A percentile compares a stretch with the other conserved stretches of the same genome.
Conservation (phyloP, 2,797 vertebrate genomes). For the Cyprinella venusta region DNA sequence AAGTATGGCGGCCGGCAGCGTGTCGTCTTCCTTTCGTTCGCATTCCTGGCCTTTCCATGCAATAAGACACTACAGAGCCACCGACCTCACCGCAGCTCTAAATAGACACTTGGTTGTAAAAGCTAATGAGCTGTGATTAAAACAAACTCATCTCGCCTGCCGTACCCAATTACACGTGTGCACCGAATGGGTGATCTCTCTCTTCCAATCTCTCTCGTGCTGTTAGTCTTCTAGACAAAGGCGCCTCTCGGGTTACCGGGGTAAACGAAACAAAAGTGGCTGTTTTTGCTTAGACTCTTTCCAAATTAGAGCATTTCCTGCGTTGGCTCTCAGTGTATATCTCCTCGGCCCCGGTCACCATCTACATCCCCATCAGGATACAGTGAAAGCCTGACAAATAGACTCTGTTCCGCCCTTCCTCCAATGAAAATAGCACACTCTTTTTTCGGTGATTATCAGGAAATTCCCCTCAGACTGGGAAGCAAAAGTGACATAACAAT, state of each 20-base stretch:
- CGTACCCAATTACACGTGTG: slow-evolving; percentile 40
- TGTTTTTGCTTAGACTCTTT: slow-evolving; percentile 46
- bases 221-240: slow-evolving; percentile 31
- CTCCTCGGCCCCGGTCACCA: slow-evolving; percentile 39
- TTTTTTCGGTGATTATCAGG: slow-evolving; percentile 43
- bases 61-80: slow-evolving; percentile 67
- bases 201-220: slow-evolving; percentile 15
- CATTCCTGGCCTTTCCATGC: slow-evolving; percentile 68
- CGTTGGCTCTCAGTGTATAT: slow-evolving; percentile 26
- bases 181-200: slow-evolving; percentile 35
- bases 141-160: slow-evolving; percentile 51
- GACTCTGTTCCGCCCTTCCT: slow-evolving; percentile 56
- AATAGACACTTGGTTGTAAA: slow-evolving; percentile 54
- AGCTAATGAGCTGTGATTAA: slow-evolving; percentile 61
- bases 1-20: slow-evolving; percentile 50
- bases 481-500: slow-evolving; percentile 49
- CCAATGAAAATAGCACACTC: slow-evolving; percentile 51
- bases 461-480: slow-evolving; percentile 39
- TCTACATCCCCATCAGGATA: slow-evolving; percentile 50
- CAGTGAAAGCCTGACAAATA: slow-evolving; percentile 55
- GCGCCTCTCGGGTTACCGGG: slow-evolving; percentile 38
- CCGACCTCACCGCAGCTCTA: slow-evolving; percentile 49
- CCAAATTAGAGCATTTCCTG: slow-evolving; percentile 53
- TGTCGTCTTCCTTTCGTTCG: slow-evolving; percentile 33
- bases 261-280: slow-evolving; percentile 39